These are phyloP conservation scores for Melitaea athalia DNA, from an alignment of 2,888 invertebrate species.

Conservation along the genomic window DNA sequence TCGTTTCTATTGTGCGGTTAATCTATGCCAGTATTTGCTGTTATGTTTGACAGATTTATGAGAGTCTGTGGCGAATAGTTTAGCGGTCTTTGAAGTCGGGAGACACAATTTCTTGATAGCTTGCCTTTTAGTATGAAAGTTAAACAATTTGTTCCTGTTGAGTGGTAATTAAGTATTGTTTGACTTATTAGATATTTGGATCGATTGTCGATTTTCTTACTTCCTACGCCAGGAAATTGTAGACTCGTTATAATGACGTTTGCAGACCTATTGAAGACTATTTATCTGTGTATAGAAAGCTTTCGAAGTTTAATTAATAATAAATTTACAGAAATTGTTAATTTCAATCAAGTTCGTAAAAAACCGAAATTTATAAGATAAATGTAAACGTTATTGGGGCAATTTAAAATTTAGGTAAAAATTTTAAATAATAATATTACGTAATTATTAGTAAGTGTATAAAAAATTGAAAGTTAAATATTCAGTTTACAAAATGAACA, in stretches of 20 bases:
- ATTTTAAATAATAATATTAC: too few relatives aligned
- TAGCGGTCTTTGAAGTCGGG: constrained; percentile 26
- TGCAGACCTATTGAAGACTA: too few relatives aligned
- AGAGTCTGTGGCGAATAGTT: constrained; percentile 33
- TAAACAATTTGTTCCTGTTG: constrained; percentile 3
- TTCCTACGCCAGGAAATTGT: not conserved
- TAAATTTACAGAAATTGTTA: too few relatives aligned
- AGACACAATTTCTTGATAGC: constrained; percentile 24
- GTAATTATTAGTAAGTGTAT: too few relatives aligned
- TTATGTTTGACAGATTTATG: constrained; percentile 36
- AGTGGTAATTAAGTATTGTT: constrained; percentile 6
- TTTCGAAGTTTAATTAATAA: too few relatives aligned
- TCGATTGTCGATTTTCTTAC: not conserved
- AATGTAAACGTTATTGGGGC: too few relatives aligned
- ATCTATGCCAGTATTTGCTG: constrained; percentile 34
- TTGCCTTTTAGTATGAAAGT: constrained; percentile 20
- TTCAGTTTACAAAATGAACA: too few relatives aligned
- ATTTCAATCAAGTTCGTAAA: too few relatives aligned
- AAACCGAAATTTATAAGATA: too few relatives aligned
- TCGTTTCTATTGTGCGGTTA: constrained; percentile 23
- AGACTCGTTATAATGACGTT: not conserved
- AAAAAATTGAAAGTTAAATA: too few relatives aligned
- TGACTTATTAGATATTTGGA: not conserved
- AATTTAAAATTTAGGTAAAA: too few relatives aligned
- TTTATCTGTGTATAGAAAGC: too few relatives aligned